These are phyloP conservation scores for Morinoia aosen DNA, from an alignment of 2,888 invertebrate genomes.

Conservation along the genomic window DNA sequence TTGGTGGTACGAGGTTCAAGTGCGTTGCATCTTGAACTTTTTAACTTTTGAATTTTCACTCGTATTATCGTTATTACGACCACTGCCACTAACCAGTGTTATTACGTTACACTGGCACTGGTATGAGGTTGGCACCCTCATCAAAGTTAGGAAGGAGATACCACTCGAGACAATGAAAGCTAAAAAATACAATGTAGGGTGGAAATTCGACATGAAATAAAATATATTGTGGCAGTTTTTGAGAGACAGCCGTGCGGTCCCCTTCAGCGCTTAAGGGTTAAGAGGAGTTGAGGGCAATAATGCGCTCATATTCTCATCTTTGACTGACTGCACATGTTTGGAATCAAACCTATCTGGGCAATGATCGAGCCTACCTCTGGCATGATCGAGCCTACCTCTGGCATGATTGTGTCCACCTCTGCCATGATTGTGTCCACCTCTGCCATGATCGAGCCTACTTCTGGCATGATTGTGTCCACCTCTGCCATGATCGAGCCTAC, in stretches of 20 bases:
- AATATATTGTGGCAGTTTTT: not conserved
- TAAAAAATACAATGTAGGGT: not conserved
- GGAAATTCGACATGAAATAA: not conserved
- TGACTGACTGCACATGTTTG: not conserved
- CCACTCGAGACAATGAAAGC: not conserved
- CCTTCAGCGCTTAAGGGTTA: not conserved
- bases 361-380: too few species aligned
- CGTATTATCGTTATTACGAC: too few species aligned
- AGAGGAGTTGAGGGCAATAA: not conserved
- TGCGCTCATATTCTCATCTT: not conserved
- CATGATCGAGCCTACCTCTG: too few species aligned
- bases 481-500: not conserved
- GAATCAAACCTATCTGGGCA: not conserved
- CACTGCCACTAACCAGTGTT: too few species aligned
- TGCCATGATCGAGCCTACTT: too few species aligned
- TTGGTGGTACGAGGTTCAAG: too few species aligned
- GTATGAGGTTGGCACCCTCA: too few species aligned
- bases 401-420: too few species aligned
- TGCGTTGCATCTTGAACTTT: too few species aligned
- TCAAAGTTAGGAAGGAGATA: not conserved
- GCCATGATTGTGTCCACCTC: too few species aligned
- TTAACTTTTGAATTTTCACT: too few species aligned
- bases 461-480: not conserved
- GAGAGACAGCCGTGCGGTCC: not conserved
- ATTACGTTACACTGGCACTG: too few species aligned